phyloP scores from a whole-genome alignment of 2,888 invertebrate species.

The Athalia circularis region DNA sequence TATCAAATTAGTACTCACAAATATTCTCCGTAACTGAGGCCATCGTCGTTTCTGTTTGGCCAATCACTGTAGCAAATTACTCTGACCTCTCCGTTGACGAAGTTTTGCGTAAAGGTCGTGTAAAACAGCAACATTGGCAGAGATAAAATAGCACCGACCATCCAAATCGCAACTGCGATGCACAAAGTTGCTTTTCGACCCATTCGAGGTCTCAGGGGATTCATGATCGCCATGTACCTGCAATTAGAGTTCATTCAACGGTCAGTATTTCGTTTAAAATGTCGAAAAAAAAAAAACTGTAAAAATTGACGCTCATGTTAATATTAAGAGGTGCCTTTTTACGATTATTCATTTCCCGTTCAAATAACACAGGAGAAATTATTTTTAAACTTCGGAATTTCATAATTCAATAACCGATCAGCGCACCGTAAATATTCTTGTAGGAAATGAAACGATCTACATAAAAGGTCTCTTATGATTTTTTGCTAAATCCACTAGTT shows the following conservation, averaged over 20 bases:
- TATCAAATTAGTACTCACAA: slow-evolving; percentile 79
- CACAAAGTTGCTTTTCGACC: slow-evolving; percentile 89
- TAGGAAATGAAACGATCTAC: no score
- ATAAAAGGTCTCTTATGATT: no score
- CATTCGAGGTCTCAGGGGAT: slow-evolving; percentile 92
- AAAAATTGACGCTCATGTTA: no score
- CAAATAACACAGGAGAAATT: no score
- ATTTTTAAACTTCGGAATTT: no score
- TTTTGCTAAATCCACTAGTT: no score
- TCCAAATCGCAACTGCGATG: slow-evolving; percentile 91
- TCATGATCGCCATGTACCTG: slow-evolving; percentile 97
- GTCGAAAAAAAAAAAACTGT: no score
- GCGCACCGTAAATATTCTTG: no score
- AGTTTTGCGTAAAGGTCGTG: slow-evolving; percentile 80
- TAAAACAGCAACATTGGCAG: slow-evolving; percentile 91
- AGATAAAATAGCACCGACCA: slow-evolving; percentile 85
- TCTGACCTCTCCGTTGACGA: slow-evolving; percentile 77
- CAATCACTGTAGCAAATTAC: slow-evolving; percentile 90
- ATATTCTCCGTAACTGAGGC: slow-evolving; percentile 83
- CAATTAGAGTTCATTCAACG: slow-evolving; percentile 57
- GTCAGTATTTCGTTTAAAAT: no score
- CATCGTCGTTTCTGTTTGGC: slow-evolving; percentile 81
- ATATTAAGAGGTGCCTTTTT: no score
- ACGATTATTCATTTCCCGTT: no score
- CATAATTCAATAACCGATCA: no score